Base-by-base conservation (phyloP, 2,888 invertebrate species). In the Heliconius ismenius region DNA sequence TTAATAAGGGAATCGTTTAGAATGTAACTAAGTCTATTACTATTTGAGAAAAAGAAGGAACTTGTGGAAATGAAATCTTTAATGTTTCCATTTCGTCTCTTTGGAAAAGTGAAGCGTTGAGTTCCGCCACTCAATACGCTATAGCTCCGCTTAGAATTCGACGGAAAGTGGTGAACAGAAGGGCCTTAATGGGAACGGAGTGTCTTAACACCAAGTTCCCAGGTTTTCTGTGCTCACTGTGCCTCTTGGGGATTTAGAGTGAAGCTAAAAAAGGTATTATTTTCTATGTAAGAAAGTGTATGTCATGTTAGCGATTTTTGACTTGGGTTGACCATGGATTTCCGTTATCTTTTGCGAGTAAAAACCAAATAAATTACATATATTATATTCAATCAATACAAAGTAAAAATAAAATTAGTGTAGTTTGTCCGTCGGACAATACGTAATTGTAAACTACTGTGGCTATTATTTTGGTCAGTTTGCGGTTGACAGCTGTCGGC, bases 401-500 rank as follows among this genome's bases (percentile, higher is more conserved):
- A 68, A 43, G 68, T 68, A 58, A 70, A 73, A 39, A 62, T 62
- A 73, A 63, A 73, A 73, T 73, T 63, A 63, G 73, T 73, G 43
- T 73, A 73, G 39, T 60, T 39, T 60, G 39, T 3, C 10, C 39
- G 21, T 43, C 70, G 58, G 75, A 79, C 77, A 79, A 77, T 79
- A 69, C 68, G 36, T 74, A 76, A 76, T 78, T 76, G 76, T 68
- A 62, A 49, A 28, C 77, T 82, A 82, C 81, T 82, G 81, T 82
- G 76, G 80, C 82, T 81, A 83, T 84, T 84, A 83, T 78, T 69
- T 79, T 80, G 84, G 84, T 83, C 83, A 83, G 81, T 83, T 87
- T 92, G 92, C 83, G 92, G 92, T 91, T 87, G 87, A 87, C 89
- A 89, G 88, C 88, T 91, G 90, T 58, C 72, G 74, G 74, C 79